Conservation (phyloP, 1,140 invertebrate species). For the Macrobrachium rosenbergii region DNA sequence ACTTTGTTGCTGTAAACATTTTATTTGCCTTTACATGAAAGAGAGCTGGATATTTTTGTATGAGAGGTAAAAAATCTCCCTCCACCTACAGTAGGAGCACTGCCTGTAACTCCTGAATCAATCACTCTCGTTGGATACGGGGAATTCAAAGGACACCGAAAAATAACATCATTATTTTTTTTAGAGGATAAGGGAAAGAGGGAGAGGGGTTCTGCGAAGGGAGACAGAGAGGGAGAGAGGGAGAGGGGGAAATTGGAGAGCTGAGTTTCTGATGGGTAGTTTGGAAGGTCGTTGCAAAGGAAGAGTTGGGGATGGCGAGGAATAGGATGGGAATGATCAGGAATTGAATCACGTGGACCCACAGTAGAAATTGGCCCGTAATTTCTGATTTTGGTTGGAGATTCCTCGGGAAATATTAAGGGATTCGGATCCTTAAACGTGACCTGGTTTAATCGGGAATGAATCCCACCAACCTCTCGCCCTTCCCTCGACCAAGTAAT, state of each 20-base stretch:
- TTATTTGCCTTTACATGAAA: too few species aligned
- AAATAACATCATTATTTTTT: neutral
- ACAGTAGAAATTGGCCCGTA: slow-evolving; percentile 20
- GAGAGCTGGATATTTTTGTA: too few species aligned
- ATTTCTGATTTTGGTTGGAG: slow-evolving; percentile 13
- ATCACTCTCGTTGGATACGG: too few species aligned
- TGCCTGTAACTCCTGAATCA: too few species aligned
- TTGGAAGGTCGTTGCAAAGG: neutral
- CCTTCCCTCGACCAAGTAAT: too few species aligned
- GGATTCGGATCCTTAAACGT: neutral
- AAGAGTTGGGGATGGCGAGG: neutral
- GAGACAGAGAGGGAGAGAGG: slow-evolving; percentile 7
- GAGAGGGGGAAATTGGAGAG: neutral
- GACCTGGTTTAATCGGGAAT: too few species aligned
- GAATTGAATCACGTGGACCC: slow-evolving; percentile 24
- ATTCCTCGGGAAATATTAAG: neutral
- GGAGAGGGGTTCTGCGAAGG: neutral
- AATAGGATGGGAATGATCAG: slow-evolving; percentile 17
- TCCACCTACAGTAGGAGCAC: too few species aligned
- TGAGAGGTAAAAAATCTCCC: too few species aligned
- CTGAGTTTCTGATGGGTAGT: too few species aligned
- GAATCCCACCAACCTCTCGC: too few species aligned
- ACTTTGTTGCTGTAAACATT: too few species aligned
- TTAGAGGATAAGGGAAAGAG: neutral
- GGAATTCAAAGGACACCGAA: too few species aligned